Percentiles rank a stretch among this genome's conserved stretches.
Conservation (phyloP, 1,140 invertebrate genomes). For the Drosophila murphyi region DNA sequence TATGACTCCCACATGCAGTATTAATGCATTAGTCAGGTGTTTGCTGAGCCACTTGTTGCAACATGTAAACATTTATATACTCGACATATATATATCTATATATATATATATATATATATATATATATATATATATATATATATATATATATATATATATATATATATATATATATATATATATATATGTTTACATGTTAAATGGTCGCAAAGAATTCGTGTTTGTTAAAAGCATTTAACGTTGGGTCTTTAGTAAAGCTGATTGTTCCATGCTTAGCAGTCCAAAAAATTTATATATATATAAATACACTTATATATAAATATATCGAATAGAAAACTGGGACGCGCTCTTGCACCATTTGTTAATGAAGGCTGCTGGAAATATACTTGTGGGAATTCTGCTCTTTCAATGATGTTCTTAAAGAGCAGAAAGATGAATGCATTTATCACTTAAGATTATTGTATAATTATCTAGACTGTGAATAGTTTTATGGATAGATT, state of each 20-base stretch:
- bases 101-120: too few species aligned
- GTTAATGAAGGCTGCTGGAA: slow-evolving; percentile 26
- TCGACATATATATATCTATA: not conserved
- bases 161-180: not conserved
- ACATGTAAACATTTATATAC: slow-evolving; percentile 21
- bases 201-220: not conserved
- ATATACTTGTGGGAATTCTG: slow-evolving; percentile 10
- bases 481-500: not conserved
- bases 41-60: slow-evolving; percentile 8
- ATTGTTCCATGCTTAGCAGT: slow-evolving; percentile 18
- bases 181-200: too few species aligned
- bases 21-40: slow-evolving; percentile 10
- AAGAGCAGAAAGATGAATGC: not conserved
- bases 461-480: slow-evolving; percentile 16
- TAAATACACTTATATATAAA: not conserved
- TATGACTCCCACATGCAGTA: not conserved
- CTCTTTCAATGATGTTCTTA: not conserved
- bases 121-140: not conserved
- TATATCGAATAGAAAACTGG: slow-evolving; percentile 13
- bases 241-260: slow-evolving; percentile 22
- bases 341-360: slow-evolving; percentile 14
- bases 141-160: too few species aligned
- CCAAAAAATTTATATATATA: not conserved
- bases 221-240: not conserved
- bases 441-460: slow-evolving; percentile 24